Percentiles rank a stretch among this genome's conserved stretches.
Conservation (phyloP, 2,888 invertebrate genomes). For the Phymatocera aterrima region DNA sequence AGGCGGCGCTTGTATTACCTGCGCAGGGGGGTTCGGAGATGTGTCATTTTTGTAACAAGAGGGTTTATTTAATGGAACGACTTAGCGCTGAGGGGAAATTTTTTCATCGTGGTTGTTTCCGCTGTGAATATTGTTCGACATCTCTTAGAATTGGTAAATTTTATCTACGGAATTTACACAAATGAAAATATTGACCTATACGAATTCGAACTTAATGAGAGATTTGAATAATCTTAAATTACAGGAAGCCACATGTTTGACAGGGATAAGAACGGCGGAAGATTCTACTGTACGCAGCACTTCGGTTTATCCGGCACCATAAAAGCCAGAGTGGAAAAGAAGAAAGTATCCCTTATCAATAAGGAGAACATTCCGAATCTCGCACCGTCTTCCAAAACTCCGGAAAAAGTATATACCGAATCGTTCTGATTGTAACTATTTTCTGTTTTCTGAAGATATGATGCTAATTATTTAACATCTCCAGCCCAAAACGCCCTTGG, state of each 20-base stretch:
- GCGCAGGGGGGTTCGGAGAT: conserved; percentile 84
- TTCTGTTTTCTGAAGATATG: background rate
- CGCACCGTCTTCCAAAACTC: conserved; percentile 70
- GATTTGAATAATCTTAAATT: background rate
- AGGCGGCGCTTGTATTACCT: conserved; percentile 79
- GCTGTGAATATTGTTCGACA: conserved; percentile 94
- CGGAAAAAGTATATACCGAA: conserved; percentile 75
- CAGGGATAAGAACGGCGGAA: conserved; percentile 70
- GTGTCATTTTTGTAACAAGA: conserved; percentile 92
- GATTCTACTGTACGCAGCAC: conserved; percentile 87
- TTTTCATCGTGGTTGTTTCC: conserved; percentile 95
- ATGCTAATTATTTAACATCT: too few species aligned
- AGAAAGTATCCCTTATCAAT: conserved; percentile 64
- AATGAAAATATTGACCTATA: conserved; percentile 7
- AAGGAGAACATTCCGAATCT: conserved; percentile 72
- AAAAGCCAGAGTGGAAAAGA: conserved; percentile 69
- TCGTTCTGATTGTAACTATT: too few species aligned
- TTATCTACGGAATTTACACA: background rate
- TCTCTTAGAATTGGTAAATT: conserved; percentile 86
- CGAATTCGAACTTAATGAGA: background rate
- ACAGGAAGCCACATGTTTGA: conserved; percentile 72
- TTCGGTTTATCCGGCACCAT: conserved; percentile 80
- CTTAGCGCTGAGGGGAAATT: conserved; percentile 93
- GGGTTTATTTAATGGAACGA: conserved; percentile 96
- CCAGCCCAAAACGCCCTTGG: conserved; percentile 66